Conservation (phyloP, 2,888 invertebrate genomes). For the Tenthredo mesomela region DNA sequence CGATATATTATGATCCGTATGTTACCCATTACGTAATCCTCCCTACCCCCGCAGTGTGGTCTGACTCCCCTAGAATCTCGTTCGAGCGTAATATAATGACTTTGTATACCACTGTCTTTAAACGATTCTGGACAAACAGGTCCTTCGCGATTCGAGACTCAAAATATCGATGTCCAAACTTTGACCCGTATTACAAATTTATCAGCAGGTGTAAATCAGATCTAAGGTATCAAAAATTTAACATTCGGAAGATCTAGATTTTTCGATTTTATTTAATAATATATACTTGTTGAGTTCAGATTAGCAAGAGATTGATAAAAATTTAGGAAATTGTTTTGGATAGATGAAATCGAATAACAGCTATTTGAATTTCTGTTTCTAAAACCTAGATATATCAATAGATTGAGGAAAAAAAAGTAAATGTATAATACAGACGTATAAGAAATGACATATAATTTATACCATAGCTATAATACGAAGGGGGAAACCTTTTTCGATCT, state of each 20-base stretch:
- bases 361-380: neutral
- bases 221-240: no score
- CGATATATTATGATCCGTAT: slow-evolving; percentile 75
- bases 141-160: neutral
- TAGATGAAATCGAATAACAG: neutral
- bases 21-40: slow-evolving; percentile 67
- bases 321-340: neutral
- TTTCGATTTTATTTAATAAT: no score
- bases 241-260: no score
- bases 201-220: neutral
- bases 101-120: slow-evolving; percentile 35
- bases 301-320: neutral
- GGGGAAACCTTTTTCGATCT: neutral
- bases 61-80: slow-evolving; percentile 27
- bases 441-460: neutral
- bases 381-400: neutral
- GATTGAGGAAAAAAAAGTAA: neutral
- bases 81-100: slow-evolving; percentile 20
- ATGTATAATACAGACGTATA: neutral
- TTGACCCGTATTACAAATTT: neutral
- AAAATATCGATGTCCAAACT: neutral
- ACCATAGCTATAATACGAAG: neutral
- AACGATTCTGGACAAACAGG: slow-evolving; percentile 16
- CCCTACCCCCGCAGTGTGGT: neutral
- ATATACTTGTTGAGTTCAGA: neutral